These are phyloP conservation scores for Heliothis peltigera DNA, from an alignment of 2,888 invertebrate genomes.

Conservation along the genomic window DNA sequence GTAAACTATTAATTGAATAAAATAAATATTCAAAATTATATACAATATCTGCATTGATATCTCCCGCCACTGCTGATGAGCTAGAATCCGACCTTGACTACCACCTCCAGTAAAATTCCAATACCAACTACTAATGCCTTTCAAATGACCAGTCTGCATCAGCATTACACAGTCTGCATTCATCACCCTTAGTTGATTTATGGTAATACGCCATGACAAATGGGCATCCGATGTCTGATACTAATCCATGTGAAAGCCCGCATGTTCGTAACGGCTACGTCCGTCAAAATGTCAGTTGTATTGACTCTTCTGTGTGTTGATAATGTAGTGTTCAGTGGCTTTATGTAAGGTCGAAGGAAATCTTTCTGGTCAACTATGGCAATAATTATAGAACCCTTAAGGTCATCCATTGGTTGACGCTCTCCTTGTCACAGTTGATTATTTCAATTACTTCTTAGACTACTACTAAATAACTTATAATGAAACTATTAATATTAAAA, in stretches of 20 bases:
- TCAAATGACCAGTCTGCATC: neutral
- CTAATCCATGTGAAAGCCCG: constrained; percentile 35
- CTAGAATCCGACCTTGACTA: neutral
- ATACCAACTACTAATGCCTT: neutral
- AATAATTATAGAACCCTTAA: too few relatives aligned
- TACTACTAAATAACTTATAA: too few relatives aligned
- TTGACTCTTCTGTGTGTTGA: constrained; percentile 1
- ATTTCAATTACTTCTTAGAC: too few relatives aligned
- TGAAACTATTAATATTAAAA: too few relatives aligned
- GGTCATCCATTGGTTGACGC: too few relatives aligned
- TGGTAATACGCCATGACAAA: constrained; percentile 48
- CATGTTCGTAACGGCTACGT: constrained; percentile 40
- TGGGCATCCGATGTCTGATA: constrained; percentile 54
- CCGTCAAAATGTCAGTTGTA: constrained; percentile 36
- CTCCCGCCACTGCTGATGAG: too few relatives aligned
- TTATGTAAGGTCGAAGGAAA: neutral
- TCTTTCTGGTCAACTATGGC: neutral
- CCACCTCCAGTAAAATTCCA: too few relatives aligned
- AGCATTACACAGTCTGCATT: constrained; percentile 19
- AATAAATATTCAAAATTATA: too few relatives aligned
- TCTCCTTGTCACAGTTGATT: too few relatives aligned
- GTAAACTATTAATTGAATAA: too few relatives aligned
- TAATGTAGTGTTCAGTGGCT: neutral
- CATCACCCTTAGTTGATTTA: constrained; percentile 42
- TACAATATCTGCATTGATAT: too few relatives aligned